phyloP scores from a whole-genome alignment of 1,140 invertebrate species.

The Hycleus cichorii region DNA sequence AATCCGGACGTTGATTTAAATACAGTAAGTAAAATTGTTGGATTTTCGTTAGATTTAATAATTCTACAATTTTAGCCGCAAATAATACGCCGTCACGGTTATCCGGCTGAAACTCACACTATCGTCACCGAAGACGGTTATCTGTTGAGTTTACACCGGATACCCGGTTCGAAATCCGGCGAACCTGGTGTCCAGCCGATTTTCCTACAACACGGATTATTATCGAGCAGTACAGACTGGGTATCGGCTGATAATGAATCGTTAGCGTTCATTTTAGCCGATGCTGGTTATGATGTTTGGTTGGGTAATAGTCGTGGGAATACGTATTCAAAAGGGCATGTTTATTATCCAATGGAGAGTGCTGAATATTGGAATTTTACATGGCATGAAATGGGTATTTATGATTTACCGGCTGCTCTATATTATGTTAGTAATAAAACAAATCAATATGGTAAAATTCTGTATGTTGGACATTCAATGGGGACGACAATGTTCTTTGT shows the following conservation, averaged over 20 bases:
- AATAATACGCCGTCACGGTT: constrained; percentile 56
- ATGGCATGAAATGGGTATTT: constrained; percentile 57
- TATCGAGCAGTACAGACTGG: constrained; percentile 69
- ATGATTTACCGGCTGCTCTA: constrained; percentile 61
- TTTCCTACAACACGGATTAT: constrained; percentile 62
- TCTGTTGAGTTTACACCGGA: constrained; percentile 63
- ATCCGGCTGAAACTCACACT: constrained; percentile 57
- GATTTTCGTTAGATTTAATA: too few species aligned
- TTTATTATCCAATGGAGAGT: constrained; percentile 38
- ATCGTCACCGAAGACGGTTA: constrained; percentile 65
- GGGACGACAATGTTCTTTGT: constrained; percentile 53
- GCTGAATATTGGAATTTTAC: constrained; percentile 62
- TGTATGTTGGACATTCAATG: constrained; percentile 60
- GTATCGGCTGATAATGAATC: constrained; percentile 51
- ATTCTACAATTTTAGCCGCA: constrained; percentile 43
- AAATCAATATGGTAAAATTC: constrained; percentile 41
- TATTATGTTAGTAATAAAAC: constrained; percentile 46
- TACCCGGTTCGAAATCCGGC: constrained; percentile 46
- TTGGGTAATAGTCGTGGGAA: constrained; percentile 63
- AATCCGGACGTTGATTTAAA: constrained; percentile 6
- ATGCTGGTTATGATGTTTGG: constrained; percentile 73
- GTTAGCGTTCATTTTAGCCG: constrained; percentile 57
- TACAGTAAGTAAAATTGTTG: background rate
- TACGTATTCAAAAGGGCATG: constrained; percentile 50
- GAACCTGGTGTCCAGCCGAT: constrained; percentile 28